Evolutionary conservation across 2,797 vertebrate genomes (phyloP), one percentile per base, ranked within the genome.

Genomic region (Staurois parvus): DNA sequence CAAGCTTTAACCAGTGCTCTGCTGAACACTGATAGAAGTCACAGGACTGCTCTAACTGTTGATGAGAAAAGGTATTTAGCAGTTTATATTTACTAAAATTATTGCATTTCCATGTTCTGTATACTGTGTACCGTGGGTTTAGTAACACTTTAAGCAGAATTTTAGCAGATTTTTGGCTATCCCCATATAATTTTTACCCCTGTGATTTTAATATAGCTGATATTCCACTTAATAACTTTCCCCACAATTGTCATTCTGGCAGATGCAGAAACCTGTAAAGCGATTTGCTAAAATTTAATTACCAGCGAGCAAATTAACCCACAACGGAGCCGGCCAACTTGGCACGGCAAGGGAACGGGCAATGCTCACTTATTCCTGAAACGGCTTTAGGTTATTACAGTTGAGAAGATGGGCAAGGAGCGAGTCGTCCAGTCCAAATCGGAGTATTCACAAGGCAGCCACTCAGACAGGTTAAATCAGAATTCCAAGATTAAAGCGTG

Each of bases 241-340:
- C 9, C 45, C 37, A 13, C 67, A 45, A 64, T 78, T n/a, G 30
- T 64, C 75, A 66, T 13, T 28, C 59, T 66, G 76, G 84, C 84
- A 74, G 76, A 56, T 52, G 84, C 15, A 48, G 24, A 32, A 52
- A 75, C 29, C 64, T 75, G 30, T 85, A 85, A 75, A 80, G 37
- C 68, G 52, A 73, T 74, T 79, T 73, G 42, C 56, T 73, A n/a
- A 69, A 84, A 85, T 81, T 75, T 67, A 80, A 85, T 85, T 85
- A 85, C 59, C 28, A 32, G 77, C 56, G 32, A 85, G 42, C 45
- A 81, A 85, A 80, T 85, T 75, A 76, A 48, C 77, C 73, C 42
- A 56, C 42, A 75, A 75, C 13, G 15, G 67, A 52, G 21, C 24
- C 26, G 52, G 84, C 78, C 84, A 85, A 76, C 62, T 66, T 85